Conservation (phyloP, 2,113 vertebrate species). For the Nibea albiflora region DNA sequence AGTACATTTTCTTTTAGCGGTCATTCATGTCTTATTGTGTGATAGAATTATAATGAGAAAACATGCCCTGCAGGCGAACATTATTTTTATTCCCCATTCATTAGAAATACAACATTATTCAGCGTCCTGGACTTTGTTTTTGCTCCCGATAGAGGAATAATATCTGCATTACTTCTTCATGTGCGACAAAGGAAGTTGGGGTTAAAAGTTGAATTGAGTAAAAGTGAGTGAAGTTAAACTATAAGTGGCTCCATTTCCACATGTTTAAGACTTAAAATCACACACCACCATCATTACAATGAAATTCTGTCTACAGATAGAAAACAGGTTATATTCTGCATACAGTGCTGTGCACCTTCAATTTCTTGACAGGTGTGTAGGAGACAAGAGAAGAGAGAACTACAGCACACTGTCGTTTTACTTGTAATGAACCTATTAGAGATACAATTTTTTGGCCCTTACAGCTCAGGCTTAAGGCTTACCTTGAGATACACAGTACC, state of each 20-base stretch:
- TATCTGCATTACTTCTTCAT: slow-evolving; percentile 24
- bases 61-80: slow-evolving; percentile 21
- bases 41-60: slow-evolving; percentile 51
- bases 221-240: slow-evolving; percentile 27
- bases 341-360: no score
- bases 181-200: slow-evolving; percentile 30
- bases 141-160: slow-evolving; percentile 7
- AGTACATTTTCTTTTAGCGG: slow-evolving; percentile 24
- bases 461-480: no score
- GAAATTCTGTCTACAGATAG: no score
- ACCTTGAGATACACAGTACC: no score
- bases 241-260: slow-evolving; percentile 14
- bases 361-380: no score
- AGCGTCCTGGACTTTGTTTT: slow-evolving; percentile 41
- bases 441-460: neutral
- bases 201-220: slow-evolving; percentile 41
- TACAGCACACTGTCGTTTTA: neutral
- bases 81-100: slow-evolving; percentile 28
- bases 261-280: neutral
- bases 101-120: slow-evolving; percentile 46
- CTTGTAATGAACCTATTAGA: neutral
- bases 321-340: no score
- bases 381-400: neutral
- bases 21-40: slow-evolving; percentile 39
- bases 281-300: neutral